phyloP scores from a whole-genome alignment of 2,113 vertebrate genomes.

The human region DNA sequence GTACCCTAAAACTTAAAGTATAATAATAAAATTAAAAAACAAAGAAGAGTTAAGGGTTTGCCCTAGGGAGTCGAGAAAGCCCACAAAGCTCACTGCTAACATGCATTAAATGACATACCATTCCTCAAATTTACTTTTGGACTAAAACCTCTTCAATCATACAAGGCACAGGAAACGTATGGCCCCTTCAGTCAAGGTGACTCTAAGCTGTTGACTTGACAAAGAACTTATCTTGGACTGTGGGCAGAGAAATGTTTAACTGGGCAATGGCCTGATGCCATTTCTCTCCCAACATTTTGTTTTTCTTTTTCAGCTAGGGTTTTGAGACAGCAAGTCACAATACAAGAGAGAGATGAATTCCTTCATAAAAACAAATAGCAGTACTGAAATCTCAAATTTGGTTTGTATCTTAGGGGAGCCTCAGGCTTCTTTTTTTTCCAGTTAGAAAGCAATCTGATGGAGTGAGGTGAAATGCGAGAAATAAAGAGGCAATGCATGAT shows the following conservation, averaged over 20 bases:
- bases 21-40: too few species aligned
- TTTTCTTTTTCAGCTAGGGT: not conserved
- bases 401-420: not conserved
- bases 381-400: conserved; percentile 20
- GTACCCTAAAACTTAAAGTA: too few species aligned
- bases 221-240: not conserved
- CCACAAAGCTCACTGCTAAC: not conserved
- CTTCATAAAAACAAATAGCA: not conserved
- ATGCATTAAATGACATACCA: not conserved
- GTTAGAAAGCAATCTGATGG: not conserved
- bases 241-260: not conserved
- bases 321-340: conserved; percentile 34
- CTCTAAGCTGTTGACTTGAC: not conserved
- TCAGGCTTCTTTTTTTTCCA: not conserved
- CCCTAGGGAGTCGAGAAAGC: not conserved
- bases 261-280: not conserved
- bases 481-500: not conserved
- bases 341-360: not conserved
- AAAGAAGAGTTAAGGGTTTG: not conserved
- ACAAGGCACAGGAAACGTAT: not conserved
- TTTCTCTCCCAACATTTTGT: not conserved
- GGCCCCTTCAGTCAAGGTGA: not conserved
- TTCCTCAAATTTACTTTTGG: not conserved
- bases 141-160: not conserved
- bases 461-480: not conserved